These are phyloP conservation scores for Galendromus occidentalis DNA, from an alignment of 1,140 invertebrate species.

Conservation along the genomic window DNA sequence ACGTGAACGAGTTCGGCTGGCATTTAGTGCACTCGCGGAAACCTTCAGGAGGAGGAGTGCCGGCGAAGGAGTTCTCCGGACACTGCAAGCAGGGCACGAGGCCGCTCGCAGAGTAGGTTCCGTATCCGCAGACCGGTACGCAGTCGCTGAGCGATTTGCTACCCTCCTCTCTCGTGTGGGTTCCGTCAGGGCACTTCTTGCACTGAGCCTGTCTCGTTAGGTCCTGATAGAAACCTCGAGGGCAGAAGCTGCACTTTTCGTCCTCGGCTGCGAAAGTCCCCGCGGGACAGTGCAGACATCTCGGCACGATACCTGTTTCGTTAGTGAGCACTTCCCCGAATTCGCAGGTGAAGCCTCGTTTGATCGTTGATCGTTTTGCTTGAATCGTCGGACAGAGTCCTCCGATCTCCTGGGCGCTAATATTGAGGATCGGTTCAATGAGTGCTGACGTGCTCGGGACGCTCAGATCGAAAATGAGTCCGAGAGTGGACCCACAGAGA, in stretches of 20 bases:
- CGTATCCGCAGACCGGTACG: conserved; percentile 69
- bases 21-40: conserved; percentile 85
- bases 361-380: conserved; percentile 60
- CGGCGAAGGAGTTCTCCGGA: conserved; percentile 72
- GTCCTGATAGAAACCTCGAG: conserved; percentile 76
- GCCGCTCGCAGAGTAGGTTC: conserved; percentile 82
- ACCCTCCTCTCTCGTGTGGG: conserved; percentile 75
- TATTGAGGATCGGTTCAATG: conserved; percentile 67
- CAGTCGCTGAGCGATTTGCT: conserved; percentile 29
- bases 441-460: conserved; percentile 75
- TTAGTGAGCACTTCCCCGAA: conserved; percentile 58
- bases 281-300: conserved; percentile 82
- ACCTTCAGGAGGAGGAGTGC: conserved; percentile 64
- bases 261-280: conserved; percentile 76
- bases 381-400: conserved; percentile 73
- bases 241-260: conserved; percentile 66
- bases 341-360: conserved; percentile 72
- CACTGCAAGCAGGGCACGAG: conserved; percentile 85
- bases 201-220: conserved; percentile 65
- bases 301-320: conserved; percentile 39
- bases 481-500: conserved; percentile 74
- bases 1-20: conserved; percentile 70
- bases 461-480: conserved; percentile 75
- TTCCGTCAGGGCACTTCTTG: conserved; percentile 66
- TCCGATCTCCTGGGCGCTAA: conserved; percentile 49